phyloP scores from a whole-genome alignment of 2,888 invertebrate genomes.

The Steinernema hermaphroditum region DNA sequence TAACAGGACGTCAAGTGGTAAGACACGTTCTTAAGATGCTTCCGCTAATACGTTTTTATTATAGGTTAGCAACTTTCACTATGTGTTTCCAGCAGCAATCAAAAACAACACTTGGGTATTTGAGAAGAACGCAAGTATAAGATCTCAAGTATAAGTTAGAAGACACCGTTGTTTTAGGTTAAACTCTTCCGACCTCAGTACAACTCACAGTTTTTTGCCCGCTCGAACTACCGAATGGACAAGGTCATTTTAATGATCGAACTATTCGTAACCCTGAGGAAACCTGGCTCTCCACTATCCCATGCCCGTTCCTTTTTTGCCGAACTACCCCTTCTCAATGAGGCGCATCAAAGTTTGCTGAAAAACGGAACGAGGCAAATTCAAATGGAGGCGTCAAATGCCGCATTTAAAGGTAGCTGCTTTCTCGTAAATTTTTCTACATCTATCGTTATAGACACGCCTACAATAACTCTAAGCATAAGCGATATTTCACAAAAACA shows the following conservation, averaged over 20 bases:
- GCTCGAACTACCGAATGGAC: constrained; percentile 12
- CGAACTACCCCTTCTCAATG: not conserved
- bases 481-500: not conserved
- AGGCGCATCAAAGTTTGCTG: not conserved
- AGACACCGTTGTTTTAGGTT: not conserved
- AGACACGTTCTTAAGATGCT: not conserved
- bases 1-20: constrained; percentile 17
- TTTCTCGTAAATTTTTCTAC: not conserved
- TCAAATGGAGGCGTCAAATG: not conserved
- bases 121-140: not conserved
- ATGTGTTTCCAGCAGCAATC: not conserved
- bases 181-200: not conserved
- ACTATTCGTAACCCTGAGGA: not conserved
- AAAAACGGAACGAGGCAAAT: not conserved
- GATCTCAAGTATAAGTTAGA: not conserved
- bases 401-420: not conserved
- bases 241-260: constrained; percentile 2
- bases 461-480: not conserved
- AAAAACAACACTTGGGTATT: constrained; percentile 6
- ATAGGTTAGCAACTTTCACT: constrained; percentile 21
- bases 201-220: not conserved
- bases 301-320: not conserved
- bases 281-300: not conserved
- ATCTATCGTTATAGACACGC: not conserved
- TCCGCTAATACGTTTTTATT: not conserved